Evolutionary conservation across 2,888 invertebrate genomes (phyloP).

Genomic region (Cepaea hortensis): DNA sequence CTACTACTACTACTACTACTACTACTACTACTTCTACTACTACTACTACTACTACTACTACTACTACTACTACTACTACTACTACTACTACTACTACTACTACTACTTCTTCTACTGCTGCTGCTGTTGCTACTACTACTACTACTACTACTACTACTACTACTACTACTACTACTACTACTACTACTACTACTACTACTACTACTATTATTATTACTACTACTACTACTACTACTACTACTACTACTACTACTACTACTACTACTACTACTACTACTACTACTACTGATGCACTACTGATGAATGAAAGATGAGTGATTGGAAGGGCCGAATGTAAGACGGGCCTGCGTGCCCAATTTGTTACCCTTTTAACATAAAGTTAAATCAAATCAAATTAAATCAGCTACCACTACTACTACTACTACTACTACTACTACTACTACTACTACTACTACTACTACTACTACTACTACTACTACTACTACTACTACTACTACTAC

Average conservation of each 20-base stretch:
- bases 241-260: too few relatives aligned
- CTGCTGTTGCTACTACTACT: neutral
- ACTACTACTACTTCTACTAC: slow-evolving; percentile 15
- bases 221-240: slow-evolving; percentile 27
- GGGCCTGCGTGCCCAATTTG: too few relatives aligned
- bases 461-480: slow-evolving; percentile 21
- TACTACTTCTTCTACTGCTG: neutral
- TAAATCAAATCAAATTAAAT: too few relatives aligned
- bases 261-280: too few relatives aligned
- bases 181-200: slow-evolving; percentile 24
- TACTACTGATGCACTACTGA: neutral
- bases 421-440: slow-evolving; percentile 24
- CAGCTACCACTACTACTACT: slow-evolving; percentile 2
- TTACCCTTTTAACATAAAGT: too few relatives aligned
- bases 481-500: slow-evolving; percentile 22
- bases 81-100: slow-evolving; percentile 13
- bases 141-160: slow-evolving; percentile 23
- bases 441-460: slow-evolving; percentile 25
- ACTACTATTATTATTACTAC: neutral
- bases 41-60: slow-evolving; percentile 19
- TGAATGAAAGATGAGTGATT: too few relatives aligned
- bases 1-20: slow-evolving; percentile 16
- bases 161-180: slow-evolving; percentile 25
- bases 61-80: slow-evolving; percentile 19
- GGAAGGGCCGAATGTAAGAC: too few relatives aligned